Conservation (phyloP, 2,113 vertebrate genomes). For the Setophaga coronata region DNA sequence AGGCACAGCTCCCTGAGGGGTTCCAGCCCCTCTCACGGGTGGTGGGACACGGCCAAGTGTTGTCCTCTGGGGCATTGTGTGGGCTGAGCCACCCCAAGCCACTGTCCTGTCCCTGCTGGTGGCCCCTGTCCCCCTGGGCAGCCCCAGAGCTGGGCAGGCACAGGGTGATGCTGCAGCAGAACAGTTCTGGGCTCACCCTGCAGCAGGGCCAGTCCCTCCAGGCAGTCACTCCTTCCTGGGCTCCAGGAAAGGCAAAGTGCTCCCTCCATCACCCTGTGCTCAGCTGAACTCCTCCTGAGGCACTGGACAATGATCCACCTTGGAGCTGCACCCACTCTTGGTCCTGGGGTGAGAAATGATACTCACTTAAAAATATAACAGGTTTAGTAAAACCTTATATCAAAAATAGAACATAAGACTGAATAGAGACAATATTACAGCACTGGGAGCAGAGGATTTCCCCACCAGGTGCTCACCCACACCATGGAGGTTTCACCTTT, state of each 20-base stretch:
- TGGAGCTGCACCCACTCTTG: not conserved
- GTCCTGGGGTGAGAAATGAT: not conserved
- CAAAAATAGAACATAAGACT: not conserved
- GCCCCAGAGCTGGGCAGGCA: not conserved
- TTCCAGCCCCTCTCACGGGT: not conserved
- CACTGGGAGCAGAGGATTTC: too few species aligned
- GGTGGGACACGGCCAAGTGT: rapidly evolving
- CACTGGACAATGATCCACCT: not conserved
- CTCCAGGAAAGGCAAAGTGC: not conserved
- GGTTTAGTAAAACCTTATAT: not conserved
- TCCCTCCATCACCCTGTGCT: not conserved
- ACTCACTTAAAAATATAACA: not conserved
- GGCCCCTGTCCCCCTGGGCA: not conserved
- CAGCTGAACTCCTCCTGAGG: not conserved
- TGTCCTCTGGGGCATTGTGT: not conserved
- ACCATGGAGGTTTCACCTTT: not conserved
- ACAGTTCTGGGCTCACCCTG: not conserved
- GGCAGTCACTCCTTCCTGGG: not conserved
- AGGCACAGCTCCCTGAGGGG: not conserved
- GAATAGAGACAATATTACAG: not conserved
- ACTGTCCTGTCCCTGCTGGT: not conserved
- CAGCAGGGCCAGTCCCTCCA: not conserved
- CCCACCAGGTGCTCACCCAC: not conserved
- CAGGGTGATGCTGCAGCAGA: rapidly evolving
- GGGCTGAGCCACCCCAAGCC: too few species aligned